Evolutionary conservation across 2,113 vertebrate genomes (phyloP).

Genomic region (Guaruba guarouba): DNA sequence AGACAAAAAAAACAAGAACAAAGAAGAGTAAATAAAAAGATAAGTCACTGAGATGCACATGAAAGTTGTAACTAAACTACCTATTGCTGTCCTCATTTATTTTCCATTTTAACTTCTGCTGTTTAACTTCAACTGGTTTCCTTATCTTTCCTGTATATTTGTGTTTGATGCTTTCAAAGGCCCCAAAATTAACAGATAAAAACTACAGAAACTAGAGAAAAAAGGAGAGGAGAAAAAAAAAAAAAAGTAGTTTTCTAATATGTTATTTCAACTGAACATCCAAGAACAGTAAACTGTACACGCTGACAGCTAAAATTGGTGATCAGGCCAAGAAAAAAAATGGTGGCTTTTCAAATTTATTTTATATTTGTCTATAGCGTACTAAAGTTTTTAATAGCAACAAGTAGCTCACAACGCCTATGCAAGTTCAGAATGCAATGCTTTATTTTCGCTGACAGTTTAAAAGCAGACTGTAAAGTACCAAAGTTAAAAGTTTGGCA

Average conservation of each 20-base stretch:
- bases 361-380: background rate
- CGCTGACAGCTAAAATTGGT: background rate
- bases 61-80: background rate
- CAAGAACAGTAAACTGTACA: background rate
- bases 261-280: background rate
- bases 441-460: conserved; percentile 13
- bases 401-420: conserved; percentile 16
- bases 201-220: rapidly evolving
- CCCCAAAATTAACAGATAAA: background rate
- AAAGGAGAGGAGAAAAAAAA: background rate
- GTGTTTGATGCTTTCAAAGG: background rate
- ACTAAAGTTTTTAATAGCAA: conserved; percentile 37
- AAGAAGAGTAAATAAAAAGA: background rate
- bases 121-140: background rate
- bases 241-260: background rate
- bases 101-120: background rate
- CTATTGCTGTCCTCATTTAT: background rate
- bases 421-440: conserved; percentile 3
- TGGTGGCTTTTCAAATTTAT: background rate
- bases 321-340: background rate
- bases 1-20: background rate
- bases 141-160: background rate
- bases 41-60: background rate
- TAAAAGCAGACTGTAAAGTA: conserved; percentile 12
- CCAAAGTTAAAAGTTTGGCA: conserved; percentile 16